Evolutionary conservation across 1,140 invertebrate species (phyloP).

Genomic region (Monomorium pharaonis): DNA sequence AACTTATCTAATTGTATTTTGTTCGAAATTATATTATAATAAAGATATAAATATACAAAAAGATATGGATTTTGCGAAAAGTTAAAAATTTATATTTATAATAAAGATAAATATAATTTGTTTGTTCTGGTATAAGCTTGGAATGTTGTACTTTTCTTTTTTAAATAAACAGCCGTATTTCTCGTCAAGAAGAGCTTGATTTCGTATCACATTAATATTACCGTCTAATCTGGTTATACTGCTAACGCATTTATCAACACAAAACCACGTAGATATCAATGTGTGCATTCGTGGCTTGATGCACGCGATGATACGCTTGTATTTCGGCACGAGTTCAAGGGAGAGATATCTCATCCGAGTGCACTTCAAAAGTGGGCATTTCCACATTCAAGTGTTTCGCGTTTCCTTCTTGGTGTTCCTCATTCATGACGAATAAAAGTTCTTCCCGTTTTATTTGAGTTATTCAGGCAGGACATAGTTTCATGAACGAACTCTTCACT

Average conservation of each 20-base stretch:
- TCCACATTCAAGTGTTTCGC: slow-evolving; percentile 40
- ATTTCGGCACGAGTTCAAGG: slow-evolving; percentile 13
- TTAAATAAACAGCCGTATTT: neutral
- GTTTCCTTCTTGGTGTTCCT: slow-evolving; percentile 33
- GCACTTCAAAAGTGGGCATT: slow-evolving; percentile 47
- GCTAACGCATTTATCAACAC: neutral
- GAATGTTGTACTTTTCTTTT: neutral
- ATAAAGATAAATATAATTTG: neutral
- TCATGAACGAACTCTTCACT: slow-evolving; percentile 47
- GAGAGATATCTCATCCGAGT: slow-evolving; percentile 19
- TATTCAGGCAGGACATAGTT: slow-evolving; percentile 29
- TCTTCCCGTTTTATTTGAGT: slow-evolving; percentile 52
- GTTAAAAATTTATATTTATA: neutral
- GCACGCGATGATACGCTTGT: slow-evolving; percentile 11
- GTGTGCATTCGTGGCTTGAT: neutral
- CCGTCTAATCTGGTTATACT: neutral
- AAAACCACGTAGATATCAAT: neutral
- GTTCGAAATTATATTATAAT: neutral
- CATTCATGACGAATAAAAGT: slow-evolving; percentile 14
- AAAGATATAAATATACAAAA: neutral
- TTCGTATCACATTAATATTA: neutral
- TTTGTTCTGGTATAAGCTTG: neutral
- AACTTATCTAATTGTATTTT: neutral
- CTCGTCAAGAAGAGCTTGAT: neutral
- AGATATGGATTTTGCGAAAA: neutral